Base-by-base conservation (phyloP, 2,888 invertebrate species). In the Leptodirus hochenwartii region DNA sequence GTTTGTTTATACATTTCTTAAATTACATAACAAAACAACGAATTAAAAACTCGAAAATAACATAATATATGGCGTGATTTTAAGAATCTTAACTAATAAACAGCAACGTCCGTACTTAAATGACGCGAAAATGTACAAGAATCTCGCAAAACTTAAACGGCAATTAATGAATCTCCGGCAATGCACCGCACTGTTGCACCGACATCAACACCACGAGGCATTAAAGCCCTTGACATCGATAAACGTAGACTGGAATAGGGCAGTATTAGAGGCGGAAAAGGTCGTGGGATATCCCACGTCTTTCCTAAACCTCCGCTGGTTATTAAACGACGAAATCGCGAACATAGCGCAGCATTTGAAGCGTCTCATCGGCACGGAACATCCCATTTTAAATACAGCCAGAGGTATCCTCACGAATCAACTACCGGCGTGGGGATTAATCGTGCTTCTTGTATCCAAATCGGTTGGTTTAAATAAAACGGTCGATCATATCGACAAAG, bases 201-300 rank as follows among this genome's bases (percentile, higher is more conserved):
- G n/a, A n/a, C n/a, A n/a, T n/a, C n/a, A n/a, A n/a, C n/a, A n/a
- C n/a, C n/a, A n/a, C 8, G 10, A 6, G 25, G 25, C n/a, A 10
- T 8, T n/a, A n/a, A n/a, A n/a, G n/a, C n/a, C n/a, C n/a, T n/a
- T n/a, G n/a, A 36, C n/a, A 8, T 17, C 22, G 79, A n/a, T n/a
- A n/a, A n/a, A n/a, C n/a, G n/a, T n/a, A n/a, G n/a, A 81, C 47
- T 87, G 85, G 85, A 82, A 80, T 51, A 65, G 76, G 41, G 85
- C 84, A 2, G 80, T 93, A 12, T 82, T 81, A 39, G 87, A 91
- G 51, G 93, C 91, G 9, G 93, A 93, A 59, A 88, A 87, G 59
- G 79, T 93, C 37, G 90, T 95, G 17, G 91, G 91, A 3, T 93
- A 93, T 59, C 88, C 93, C 4, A 90, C 91, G 3, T 90, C 91